These are phyloP conservation scores for Solenodon paradoxus DNA, from an alignment of 2,113 vertebrate genomes.

Conservation along the genomic window DNA sequence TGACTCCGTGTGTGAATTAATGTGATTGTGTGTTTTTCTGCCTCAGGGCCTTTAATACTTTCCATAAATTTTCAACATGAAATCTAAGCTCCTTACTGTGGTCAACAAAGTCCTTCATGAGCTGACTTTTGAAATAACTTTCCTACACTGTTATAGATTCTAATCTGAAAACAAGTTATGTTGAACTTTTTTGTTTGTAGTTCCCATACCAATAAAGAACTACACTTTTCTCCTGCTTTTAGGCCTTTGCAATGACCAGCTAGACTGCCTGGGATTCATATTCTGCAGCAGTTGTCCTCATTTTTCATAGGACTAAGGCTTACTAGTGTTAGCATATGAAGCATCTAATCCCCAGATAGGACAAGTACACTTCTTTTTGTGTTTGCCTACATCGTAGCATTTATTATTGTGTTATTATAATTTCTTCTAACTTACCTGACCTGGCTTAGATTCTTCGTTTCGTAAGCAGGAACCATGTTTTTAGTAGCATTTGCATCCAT, in stretches of 20 bases:
- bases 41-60: neutral
- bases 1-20: neutral
- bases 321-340: neutral
- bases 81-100: neutral
- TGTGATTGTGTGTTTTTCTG: neutral
- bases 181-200: neutral
- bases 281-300: neutral
- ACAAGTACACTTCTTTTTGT: neutral
- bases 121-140: slow-evolving; percentile 17
- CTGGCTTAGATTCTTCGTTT: slow-evolving; percentile 11
- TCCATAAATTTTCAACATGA: neutral
- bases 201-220: neutral
- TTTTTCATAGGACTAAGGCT: neutral
- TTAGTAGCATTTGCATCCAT: neutral
- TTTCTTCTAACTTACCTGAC: neutral
- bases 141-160: neutral
- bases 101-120: neutral
- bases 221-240: neutral
- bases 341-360: neutral
- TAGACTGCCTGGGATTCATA: neutral
- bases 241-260: neutral
- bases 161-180: neutral
- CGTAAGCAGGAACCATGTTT: neutral
- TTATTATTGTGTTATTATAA: neutral
- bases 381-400: neutral